A percentile compares a stretch with the other conserved stretches of the same genome.
Conservation (phyloP, 2,797 vertebrate genomes). For the Anisognathus igniventris region DNA sequence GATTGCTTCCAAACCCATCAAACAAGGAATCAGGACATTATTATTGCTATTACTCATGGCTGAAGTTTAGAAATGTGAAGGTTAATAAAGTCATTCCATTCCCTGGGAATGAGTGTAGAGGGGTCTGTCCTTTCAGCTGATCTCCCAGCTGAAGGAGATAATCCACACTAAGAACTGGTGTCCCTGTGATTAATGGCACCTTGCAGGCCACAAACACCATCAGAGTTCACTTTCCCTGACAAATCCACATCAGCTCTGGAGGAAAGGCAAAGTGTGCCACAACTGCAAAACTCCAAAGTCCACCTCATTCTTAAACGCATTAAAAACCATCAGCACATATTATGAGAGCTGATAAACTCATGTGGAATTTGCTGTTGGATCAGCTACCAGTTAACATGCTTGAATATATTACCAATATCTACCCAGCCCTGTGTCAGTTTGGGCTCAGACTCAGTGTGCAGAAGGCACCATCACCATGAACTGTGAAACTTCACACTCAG, state of each 20-base stretch:
- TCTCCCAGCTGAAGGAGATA: constrained; percentile 24
- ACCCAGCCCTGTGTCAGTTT: too few species aligned
- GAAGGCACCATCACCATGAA: background rate
- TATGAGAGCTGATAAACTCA: background rate
- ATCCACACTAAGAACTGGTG: background rate
- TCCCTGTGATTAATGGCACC: constrained; percentile 19
- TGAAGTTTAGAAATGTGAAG: constrained; percentile 10
- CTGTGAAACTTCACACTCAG: background rate
- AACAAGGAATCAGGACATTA: background rate
- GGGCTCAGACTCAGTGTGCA: background rate
- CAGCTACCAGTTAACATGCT: background rate
- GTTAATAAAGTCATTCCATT: constrained; percentile 32
- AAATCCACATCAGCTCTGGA: background rate
- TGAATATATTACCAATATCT: background rate
- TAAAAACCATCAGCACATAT: background rate
- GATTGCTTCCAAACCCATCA: background rate
- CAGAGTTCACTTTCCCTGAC: background rate
- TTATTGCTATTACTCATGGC: background rate
- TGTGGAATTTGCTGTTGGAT: background rate
- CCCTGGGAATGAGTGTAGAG: background rate
- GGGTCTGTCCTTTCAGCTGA: constrained; percentile 1
- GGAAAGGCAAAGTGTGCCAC: background rate
- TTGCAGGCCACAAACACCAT: background rate
- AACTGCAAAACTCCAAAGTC: background rate
- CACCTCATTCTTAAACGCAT: background rate